These are phyloP conservation scores for Papilio gigon DNA, from an alignment of 2,888 invertebrate genomes.

Conservation along the genomic window DNA sequence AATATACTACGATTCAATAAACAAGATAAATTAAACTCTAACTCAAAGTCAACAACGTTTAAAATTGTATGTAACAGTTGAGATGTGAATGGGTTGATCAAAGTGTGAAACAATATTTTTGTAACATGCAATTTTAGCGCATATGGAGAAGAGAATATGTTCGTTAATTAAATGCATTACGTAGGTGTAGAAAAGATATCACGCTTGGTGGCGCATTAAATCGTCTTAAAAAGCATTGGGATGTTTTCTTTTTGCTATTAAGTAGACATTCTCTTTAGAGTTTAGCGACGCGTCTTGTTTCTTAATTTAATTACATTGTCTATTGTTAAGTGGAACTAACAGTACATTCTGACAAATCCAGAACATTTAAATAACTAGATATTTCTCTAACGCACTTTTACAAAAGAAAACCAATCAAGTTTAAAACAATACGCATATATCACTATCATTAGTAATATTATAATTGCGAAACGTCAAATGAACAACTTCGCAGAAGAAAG, in stretches of 20 bases:
- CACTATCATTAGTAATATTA: no score
- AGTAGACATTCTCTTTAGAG: neutral
- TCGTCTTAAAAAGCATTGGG: slow-evolving; percentile 23
- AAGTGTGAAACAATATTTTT: slow-evolving; percentile 21
- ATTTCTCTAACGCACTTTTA: neutral
- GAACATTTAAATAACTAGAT: neutral
- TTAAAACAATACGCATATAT: no score
- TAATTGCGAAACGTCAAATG: no score
- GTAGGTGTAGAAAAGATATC: slow-evolving; percentile 15
- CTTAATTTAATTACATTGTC: neutral
- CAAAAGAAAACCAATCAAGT: no score
- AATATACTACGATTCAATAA: slow-evolving; percentile 19
- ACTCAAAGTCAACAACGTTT: neutral
- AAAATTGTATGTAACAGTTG: neutral
- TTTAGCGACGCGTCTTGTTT: neutral
- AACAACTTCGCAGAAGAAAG: no score
- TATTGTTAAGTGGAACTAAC: neutral
- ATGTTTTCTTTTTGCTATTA: neutral
- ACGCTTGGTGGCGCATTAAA: slow-evolving; percentile 32
- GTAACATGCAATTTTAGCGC: neutral
- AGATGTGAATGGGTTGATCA: slow-evolving; percentile 11
- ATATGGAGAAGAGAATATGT: neutral
- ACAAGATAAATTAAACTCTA: slow-evolving; percentile 25
- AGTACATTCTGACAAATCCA: neutral
- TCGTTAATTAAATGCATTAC: neutral